Evolutionary conservation across 1,140 invertebrate genomes (phyloP), one percentile per base, ranked within the genome.

Genomic region (Zaprionus lachaisei): DNA sequence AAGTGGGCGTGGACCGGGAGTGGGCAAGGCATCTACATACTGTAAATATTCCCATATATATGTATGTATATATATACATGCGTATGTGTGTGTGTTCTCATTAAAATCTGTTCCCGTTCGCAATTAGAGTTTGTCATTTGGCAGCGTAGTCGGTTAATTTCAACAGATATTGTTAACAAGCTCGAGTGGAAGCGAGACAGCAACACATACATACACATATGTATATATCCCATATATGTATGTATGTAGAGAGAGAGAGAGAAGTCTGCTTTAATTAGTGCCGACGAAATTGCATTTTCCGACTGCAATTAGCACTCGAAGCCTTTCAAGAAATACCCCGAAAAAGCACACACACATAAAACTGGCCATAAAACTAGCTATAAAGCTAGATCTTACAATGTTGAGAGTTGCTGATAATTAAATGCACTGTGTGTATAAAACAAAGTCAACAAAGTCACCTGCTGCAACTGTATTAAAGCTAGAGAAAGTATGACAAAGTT

Each of bases 41-140:
- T 38, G n/a, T 34, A 62, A 44, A 62, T 62, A 56, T 56, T 67
- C 17, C 68, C 76, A 68, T 65, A 74, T 58, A 34, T 65, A 47
- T 22, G 15, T 38, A 44, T n/a, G 17, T 31, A 44, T 7, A 7
- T 31, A 7, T 41, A 5, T 49, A 57, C 47, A 7, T 24, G 14
- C 37, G 20, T 60, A 15, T 57, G 24, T 69, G 38, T 41, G 22
- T 62, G 34, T 73, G 24, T 72, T 60, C 80, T 87, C 84, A 87
- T 87, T 87, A 87, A 87, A 87, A 87, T 84, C 68, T 74, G 81
- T 89, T 72, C 80, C 84, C 84, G 79, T 78, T 81, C 81, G 84
- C 84, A 87, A 87, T 87, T 87, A 87, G 81, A 87, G 81, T 87
- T 81, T 89, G 84, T 84, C 84, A 89, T 84, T 87, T 87, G 84